These are phyloP conservation scores for Conus betulinus DNA, from an alignment of 1,140 invertebrate species.

Conservation along the genomic window DNA sequence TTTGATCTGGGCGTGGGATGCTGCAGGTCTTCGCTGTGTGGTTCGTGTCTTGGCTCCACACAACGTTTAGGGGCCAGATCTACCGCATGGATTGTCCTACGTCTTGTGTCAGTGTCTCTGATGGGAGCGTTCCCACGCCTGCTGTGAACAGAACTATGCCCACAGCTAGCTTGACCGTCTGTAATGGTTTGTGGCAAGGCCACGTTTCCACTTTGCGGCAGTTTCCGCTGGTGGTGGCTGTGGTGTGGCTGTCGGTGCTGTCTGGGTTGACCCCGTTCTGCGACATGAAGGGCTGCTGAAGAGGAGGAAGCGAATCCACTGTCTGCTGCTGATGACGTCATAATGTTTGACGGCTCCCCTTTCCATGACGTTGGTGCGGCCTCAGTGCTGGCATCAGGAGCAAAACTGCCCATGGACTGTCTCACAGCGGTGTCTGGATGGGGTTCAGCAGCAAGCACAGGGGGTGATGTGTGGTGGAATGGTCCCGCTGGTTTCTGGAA, in stretches of 20 bases:
- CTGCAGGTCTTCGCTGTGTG: background rate
- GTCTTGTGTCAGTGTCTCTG: background rate
- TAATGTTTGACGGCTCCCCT: background rate
- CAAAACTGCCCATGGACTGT: slow-evolving; percentile 9
- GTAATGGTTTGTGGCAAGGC: background rate
- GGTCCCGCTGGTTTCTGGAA: background rate
- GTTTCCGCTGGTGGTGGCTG: background rate
- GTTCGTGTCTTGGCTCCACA: slow-evolving; percentile 13
- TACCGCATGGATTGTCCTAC: background rate
- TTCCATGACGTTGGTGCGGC: background rate
- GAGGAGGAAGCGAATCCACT: slow-evolving; percentile 22
- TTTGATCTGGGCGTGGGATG: slow-evolving; percentile 45
- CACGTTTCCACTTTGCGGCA: background rate
- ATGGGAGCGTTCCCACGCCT: background rate
- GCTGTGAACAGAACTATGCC: background rate
- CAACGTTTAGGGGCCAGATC: background rate
- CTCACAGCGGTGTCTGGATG: background rate
- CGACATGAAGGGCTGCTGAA: background rate
- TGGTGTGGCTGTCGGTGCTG: background rate
- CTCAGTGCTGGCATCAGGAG: background rate
- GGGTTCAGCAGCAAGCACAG: background rate
- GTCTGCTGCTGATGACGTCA: background rate
- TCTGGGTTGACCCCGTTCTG: background rate
- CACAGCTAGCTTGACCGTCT: background rate
- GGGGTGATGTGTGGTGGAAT: background rate